Evolutionary conservation across 92 coral and sea anemone genomes (phyloP).

Genomic region (Zoanthus sociatus): DNA sequence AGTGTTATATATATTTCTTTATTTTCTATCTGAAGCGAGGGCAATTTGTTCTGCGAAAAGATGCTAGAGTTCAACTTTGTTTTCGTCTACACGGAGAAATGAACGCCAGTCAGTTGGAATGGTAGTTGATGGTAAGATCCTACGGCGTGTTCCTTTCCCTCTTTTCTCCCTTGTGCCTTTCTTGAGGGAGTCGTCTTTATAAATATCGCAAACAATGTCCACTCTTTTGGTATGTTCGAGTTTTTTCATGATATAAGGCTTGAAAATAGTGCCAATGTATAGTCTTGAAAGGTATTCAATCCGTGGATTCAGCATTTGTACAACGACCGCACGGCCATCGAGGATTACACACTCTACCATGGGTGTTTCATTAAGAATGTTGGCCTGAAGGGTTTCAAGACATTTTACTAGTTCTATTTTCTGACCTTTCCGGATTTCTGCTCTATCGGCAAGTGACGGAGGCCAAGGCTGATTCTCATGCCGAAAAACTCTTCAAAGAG

Average conservation of each 20-base stretch:
- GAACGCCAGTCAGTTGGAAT: conserved; percentile 13
- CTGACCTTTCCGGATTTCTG: conserved; percentile 36
- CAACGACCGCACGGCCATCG: conserved; percentile 32
- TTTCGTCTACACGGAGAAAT: not conserved
- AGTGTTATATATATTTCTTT: conserved; percentile 30
- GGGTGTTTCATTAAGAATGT: not conserved
- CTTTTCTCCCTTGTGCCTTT: conserved; percentile 19
- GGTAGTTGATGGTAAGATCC: conserved; percentile 2
- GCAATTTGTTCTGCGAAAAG: conserved; percentile 19
- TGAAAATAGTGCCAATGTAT: conserved; percentile 40
- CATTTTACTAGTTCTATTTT: conserved; percentile 37
- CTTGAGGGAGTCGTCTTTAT: not conserved
- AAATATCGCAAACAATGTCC: conserved; percentile 65
- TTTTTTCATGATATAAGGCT: conserved; percentile 56
- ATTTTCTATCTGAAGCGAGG: not conserved
- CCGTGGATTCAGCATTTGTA: conserved; percentile 29
- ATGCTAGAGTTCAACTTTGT: conserved; percentile 18
- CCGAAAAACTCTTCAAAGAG: conserved; percentile 35
- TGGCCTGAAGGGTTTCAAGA: not conserved
- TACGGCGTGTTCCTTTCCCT: conserved; percentile 42
- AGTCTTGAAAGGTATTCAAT: conserved; percentile 23
- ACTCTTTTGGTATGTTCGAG: conserved; percentile 49
- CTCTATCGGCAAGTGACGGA: conserved; percentile 21
- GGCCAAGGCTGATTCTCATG: conserved; percentile 52
- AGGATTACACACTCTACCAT: conserved; percentile 24